A percentile compares a stretch with the other conserved stretches of the same genome.
Evolutionary conservation across 2,888 invertebrate species (phyloP).

Genomic region (Bellardia bayeri): DNA sequence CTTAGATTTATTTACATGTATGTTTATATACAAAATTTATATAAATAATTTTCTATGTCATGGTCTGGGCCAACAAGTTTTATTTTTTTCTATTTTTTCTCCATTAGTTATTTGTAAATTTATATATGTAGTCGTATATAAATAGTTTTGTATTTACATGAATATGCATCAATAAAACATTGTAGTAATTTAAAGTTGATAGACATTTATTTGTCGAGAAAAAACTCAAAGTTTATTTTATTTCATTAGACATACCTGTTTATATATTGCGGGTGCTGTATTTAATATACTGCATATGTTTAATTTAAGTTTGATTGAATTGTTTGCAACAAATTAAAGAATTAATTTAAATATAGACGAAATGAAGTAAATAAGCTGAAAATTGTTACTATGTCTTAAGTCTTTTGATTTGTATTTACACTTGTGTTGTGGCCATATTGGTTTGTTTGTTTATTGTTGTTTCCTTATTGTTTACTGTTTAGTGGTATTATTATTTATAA

Average conservation of each 20-base stretch:
- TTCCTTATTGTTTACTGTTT: neutral
- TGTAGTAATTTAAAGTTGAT: conserved; percentile 52
- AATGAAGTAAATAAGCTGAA: neutral
- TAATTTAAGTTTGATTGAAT: conserved; percentile 42
- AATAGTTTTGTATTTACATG: conserved; percentile 53
- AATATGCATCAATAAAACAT: conserved; percentile 61
- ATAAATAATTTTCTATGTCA: conserved; percentile 80
- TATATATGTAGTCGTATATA: neutral
- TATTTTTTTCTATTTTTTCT: conserved; percentile 26
- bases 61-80: conserved; percentile 80
- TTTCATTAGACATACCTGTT: neutral
- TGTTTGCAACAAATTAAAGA: conserved; percentile 34
- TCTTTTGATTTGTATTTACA: conserved; percentile 37
- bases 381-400: conserved; percentile 39
- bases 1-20: neutral
- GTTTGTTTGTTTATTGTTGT: neutral
- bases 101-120: conserved; percentile 12
- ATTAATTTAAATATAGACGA: conserved; percentile 8
- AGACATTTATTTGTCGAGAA: conserved; percentile 42
- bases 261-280: conserved; percentile 59
- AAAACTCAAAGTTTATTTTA: conserved; percentile 40
- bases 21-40: conserved; percentile 74
- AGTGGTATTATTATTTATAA: neutral
- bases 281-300: neutral
- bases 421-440: neutral